Evolutionary conservation across 2,888 invertebrate species (phyloP), one percentile per base, ranked within the genome.

Genomic region (Sarcophaga caerulescens): DNA sequence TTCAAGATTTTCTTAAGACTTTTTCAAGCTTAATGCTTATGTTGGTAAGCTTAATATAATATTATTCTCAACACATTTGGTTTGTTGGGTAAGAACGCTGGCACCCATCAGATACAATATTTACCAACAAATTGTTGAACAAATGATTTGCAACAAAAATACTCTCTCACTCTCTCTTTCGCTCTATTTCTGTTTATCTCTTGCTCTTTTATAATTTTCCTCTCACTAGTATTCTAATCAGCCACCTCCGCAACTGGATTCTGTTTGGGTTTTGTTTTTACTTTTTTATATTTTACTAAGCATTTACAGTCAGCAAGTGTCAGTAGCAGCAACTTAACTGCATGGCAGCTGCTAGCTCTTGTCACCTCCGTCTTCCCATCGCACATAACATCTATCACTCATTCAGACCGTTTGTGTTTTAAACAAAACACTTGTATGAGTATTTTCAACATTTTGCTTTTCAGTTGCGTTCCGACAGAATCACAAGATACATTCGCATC

Each of bases 391-490:
- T 35, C 35, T 10, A 35, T 35, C 35, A 35, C 4, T 65, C 17
- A 65, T 5, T n/a, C 17, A 8, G 44, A 69, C 8, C 12, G 19
- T 21, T 69, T 44, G 66, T n/a, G 17, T 44, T 68, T 35, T 6
- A 44, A 17, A 77, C 81, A 35, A 71, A 85, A 71, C 81, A 69
- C 75, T 73, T 84, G 75, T 75, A 73, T 89, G 89, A 90, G 88
- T 89, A 88, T 89, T 89, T 89, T 89, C 89, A 88, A 90, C 89
- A 89, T 89, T 90, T 90, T 89, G 89, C 88, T 89, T 89, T 90
- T 91, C 90, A 91, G 91, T 91, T 90, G 89, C 89, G 89, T 90
- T 91, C 89, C 88, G 90, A 87, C 89, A 89, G 89, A 90, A 91
- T 91, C 88, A 71, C 77, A 79, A 87, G 85, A 84, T 85, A 85